Percentiles rank a stretch among this genome's conserved stretches.
These are phyloP conservation scores for Pterostichus madidus DNA, from an alignment of 2,888 invertebrate species.

Conservation along the genomic window DNA sequence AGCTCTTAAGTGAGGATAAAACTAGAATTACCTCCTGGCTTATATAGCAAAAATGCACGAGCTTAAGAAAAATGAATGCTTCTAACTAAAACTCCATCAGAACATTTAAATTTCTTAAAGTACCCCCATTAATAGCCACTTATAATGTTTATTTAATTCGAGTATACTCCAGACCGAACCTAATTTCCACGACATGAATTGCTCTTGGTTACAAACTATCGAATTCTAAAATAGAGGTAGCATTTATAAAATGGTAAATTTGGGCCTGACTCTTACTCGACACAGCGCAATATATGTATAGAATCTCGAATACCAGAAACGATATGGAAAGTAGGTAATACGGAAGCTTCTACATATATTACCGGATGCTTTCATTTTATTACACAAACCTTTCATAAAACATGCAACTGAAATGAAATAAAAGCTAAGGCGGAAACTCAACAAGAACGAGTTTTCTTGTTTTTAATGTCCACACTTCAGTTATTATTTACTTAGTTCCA, in stretches of 20 bases:
- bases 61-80: slow-evolving; percentile 24
- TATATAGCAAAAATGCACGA: slow-evolving; percentile 51
- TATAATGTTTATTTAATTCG: slow-evolving; percentile 44
- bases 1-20: slow-evolving; percentile 46
- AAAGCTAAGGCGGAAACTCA: no score
- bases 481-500: slow-evolving; percentile 3
- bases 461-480: background rate
- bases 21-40: slow-evolving; percentile 57
- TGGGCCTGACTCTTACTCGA: no score
- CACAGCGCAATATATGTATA: no score
- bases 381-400: no score
- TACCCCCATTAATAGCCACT: slow-evolving; percentile 31
- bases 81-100: slow-evolving; percentile 27
- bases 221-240: background rate
- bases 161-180: slow-evolving; percentile 18
- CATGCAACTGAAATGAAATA: no score
- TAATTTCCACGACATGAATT: slow-evolving; percentile 21
- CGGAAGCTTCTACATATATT: no score
- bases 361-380: no score
- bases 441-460: background rate
- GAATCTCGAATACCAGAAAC: no score
- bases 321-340: no score
- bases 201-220: slow-evolving; percentile 8
- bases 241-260: background rate
- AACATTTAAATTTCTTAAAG: slow-evolving; percentile 40